Percentiles rank a stretch among this genome's conserved stretches.
These are phyloP conservation scores for Daphoenositta chrysoptera DNA, from an alignment of 2,113 vertebrate species.

Conservation along the genomic window DNA sequence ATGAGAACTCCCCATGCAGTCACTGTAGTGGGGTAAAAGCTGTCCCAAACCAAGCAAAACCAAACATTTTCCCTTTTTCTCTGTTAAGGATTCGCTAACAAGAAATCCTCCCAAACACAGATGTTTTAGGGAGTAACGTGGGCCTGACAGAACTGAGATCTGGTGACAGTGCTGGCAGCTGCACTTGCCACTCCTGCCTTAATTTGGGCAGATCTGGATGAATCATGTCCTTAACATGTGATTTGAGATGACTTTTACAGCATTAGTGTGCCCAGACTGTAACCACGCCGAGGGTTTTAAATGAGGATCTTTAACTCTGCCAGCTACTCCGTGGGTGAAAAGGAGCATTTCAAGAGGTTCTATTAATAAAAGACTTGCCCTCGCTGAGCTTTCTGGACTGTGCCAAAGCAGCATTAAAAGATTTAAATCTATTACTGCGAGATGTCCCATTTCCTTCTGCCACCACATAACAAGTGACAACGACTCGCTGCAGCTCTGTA, in stretches of 20 bases:
- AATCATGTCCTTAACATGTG: neutral
- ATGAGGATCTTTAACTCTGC: neutral
- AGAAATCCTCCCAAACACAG: constrained; percentile 31
- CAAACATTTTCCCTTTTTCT: neutral
- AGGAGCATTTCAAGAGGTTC: neutral
- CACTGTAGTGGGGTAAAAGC: rapidly evolving
- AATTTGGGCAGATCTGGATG: neutral
- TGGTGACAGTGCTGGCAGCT: constrained; percentile 52
- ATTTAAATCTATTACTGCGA: constrained; percentile 47
- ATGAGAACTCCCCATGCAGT: neutral
- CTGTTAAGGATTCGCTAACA: neutral
- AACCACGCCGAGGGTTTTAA: neutral
- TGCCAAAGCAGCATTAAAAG: constrained; percentile 58
- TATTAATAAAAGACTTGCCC: constrained; percentile 42
- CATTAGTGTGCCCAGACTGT: neutral
- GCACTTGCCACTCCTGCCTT: constrained; percentile 11
- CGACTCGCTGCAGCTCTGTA: neutral
- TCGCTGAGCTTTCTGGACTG: neutral
- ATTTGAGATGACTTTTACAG: neutral
- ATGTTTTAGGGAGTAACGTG: constrained; percentile 45
- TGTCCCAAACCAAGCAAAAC: neutral
- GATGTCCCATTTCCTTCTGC: constrained; percentile 16
- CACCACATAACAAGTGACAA: neutral
- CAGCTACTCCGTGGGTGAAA: neutral
- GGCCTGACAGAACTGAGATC: constrained; percentile 32